phyloP scores from a whole-genome alignment of 1,140 invertebrate genomes.

The Laodelphax striatellus region DNA sequence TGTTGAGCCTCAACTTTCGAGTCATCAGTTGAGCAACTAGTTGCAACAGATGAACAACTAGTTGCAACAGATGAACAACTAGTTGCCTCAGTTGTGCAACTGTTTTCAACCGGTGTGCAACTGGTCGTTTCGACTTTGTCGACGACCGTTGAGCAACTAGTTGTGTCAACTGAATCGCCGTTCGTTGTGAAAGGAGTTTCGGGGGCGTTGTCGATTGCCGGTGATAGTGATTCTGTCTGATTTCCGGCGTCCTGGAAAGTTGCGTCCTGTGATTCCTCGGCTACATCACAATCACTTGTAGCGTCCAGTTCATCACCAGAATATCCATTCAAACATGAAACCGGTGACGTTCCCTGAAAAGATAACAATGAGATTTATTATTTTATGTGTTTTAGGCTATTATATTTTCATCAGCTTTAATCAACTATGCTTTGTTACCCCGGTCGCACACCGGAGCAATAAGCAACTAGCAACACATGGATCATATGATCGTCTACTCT shows the following conservation, averaged over 20 bases:
- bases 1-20: no score
- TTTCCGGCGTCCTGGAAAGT: background rate
- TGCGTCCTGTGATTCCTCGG: background rate
- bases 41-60: background rate
- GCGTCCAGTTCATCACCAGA: background rate
- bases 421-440: no score
- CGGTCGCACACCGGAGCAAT: no score
- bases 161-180: background rate
- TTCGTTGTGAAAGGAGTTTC: background rate
- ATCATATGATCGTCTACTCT: no score
- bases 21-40: no score
- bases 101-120: no score
- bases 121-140: background rate
- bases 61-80: background rate
- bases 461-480: no score
- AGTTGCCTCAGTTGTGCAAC: background rate
- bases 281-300: background rate
- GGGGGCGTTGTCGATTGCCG: background rate
- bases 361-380: background rate
- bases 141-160: background rate
- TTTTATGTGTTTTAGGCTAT: no score
- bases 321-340: background rate
- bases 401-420: no score
- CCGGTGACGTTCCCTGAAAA: background rate
- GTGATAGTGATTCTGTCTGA: background rate